Conservation (phyloP, 2,797 vertebrate genomes). For the Brachymystax lenok region DNA sequence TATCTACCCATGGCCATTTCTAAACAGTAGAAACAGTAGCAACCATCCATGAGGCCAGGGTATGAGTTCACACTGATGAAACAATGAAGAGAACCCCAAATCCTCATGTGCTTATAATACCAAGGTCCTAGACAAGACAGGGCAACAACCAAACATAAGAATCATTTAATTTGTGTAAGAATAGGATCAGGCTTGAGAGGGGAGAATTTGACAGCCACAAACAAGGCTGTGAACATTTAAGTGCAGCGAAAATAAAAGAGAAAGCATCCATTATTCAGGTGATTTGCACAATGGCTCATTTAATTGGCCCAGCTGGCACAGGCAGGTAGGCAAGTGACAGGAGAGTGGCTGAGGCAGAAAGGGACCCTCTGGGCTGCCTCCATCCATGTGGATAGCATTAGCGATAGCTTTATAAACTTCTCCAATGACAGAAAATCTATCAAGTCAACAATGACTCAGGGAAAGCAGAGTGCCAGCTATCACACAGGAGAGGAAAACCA, state of each 20-base stretch:
- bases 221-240: conserved; percentile 17
- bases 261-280: conserved; percentile 72
- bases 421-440: conserved; percentile 53
- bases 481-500: neutral
- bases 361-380: conserved; percentile 21
- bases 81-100: neutral
- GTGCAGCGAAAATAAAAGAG: neutral
- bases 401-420: conserved; percentile 45
- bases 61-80: neutral
- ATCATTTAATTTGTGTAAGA: neutral
- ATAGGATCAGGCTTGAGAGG: neutral
- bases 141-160: neutral
- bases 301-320: conserved; percentile 69
- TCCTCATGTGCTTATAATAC: neutral
- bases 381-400: conserved; percentile 31
- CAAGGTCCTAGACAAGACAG: neutral
- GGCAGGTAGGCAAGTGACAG: conserved; percentile 7
- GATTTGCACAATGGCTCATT: conserved; percentile 54
- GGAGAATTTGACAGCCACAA: neutral
- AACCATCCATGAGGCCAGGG: neutral
- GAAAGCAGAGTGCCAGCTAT: conserved; percentile 8
- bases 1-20: neutral
- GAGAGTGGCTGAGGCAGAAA: neutral
- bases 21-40: neutral
- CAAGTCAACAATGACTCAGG: conserved; percentile 42